These are phyloP conservation scores for Montipora capitata DNA, from an alignment of 92 coral and sea anemone genomes.

Conservation along the genomic window DNA sequence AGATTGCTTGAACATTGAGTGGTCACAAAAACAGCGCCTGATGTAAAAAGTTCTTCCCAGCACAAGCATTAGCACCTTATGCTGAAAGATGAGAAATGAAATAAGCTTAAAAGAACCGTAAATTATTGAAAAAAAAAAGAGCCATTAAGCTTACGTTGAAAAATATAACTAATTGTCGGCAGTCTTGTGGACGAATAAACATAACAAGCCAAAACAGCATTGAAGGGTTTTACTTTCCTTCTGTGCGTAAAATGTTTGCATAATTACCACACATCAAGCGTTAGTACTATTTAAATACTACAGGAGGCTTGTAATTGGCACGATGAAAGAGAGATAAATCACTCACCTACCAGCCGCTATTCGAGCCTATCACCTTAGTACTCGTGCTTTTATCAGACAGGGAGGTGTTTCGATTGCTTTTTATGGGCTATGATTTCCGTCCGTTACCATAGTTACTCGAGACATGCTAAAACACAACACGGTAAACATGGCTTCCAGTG, in stretches of 20 bases:
- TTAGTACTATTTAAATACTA: neutral
- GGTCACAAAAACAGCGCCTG: constrained; percentile 12
- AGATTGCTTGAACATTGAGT: neutral
- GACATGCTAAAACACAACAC: constrained; percentile 14
- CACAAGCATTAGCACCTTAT: constrained; percentile 3
- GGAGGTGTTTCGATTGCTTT: neutral
- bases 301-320: neutral
- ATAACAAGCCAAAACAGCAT: neutral
- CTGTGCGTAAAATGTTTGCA: neutral
- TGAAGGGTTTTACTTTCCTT: neutral
- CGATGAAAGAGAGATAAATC: neutral
- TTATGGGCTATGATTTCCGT: constrained; percentile 12
- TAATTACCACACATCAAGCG: neutral
- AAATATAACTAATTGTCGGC: no score
- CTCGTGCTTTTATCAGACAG: neutral
- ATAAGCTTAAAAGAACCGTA: constrained; percentile 5
- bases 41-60: constrained; percentile 25
- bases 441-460: constrained; percentile 24
- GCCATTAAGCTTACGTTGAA: no score
- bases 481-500: constrained; percentile 23
- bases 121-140: constrained; percentile 10
- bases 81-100: constrained; percentile 9
- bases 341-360: neutral
- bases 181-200: no score
- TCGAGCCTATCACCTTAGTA: no score